A percentile compares a stretch with the other conserved stretches of the same genome.
Evolutionary conservation across 2,797 vertebrate species (phyloP).

Genomic region (Myripristis murdjan): DNA sequence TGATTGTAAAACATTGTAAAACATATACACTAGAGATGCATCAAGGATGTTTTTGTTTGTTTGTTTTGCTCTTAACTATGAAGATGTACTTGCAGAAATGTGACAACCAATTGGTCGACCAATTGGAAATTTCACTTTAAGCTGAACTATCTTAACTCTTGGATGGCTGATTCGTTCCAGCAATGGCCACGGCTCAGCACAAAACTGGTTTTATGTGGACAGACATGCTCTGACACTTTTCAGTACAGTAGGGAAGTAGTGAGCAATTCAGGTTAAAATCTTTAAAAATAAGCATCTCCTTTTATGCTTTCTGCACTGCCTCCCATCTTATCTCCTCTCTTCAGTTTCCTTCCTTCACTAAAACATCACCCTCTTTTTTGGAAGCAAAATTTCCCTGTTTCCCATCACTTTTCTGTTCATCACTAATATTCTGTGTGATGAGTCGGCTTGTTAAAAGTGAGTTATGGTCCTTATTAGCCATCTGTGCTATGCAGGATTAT

Average conservation of each 20-base stretch:
- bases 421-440: constrained; percentile 28
- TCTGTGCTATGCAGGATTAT: constrained; percentile 46
- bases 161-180: constrained; percentile 1
- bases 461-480: constrained; percentile 54
- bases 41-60: too few species aligned
- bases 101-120: not conserved
- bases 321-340: not conserved
- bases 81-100: not conserved
- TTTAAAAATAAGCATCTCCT: not conserved
- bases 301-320: not conserved
- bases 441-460: constrained; percentile 42
- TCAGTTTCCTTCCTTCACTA: too few species aligned
- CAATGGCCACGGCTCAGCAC: not conserved
- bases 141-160: not conserved
- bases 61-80: not conserved
- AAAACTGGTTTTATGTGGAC: not conserved
- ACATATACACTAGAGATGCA: too few species aligned
- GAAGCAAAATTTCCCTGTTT: not conserved
- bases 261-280: not conserved
- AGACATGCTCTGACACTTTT: not conserved
- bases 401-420: constrained; percentile 13
- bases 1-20: too few species aligned
- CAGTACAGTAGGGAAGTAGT: not conserved
- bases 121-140: not conserved
- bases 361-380: not conserved